phyloP scores from a whole-genome alignment of 2,888 invertebrate species.

The Agrotis puta region DNA sequence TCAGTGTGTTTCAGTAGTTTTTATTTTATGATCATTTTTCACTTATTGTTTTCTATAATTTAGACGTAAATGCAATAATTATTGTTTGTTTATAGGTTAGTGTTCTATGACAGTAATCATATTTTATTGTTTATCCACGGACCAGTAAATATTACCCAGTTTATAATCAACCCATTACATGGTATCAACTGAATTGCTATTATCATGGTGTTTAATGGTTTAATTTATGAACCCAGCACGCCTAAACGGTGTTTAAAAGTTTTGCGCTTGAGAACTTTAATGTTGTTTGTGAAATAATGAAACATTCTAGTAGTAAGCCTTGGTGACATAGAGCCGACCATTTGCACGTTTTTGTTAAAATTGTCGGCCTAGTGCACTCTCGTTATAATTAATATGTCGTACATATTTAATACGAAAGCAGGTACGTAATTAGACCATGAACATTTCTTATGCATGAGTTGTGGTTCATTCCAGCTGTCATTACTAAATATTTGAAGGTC shows the following conservation, averaged over 20 bases:
- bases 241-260: slow-evolving; percentile 31
- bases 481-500: slow-evolving; percentile 67
- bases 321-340: slow-evolving; percentile 34
- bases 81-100: neutral
- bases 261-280: slow-evolving; percentile 25
- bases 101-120: slow-evolving; percentile 7
- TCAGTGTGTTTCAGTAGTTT: no score
- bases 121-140: slow-evolving; percentile 12
- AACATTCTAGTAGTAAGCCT: slow-evolving; percentile 39
- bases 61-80: neutral
- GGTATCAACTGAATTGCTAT: slow-evolving; percentile 1
- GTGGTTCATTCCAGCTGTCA: slow-evolving; percentile 53
- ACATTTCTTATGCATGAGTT: slow-evolving; percentile 53
- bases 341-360: slow-evolving; percentile 41
- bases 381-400: slow-evolving; percentile 54
- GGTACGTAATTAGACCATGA: slow-evolving; percentile 65
- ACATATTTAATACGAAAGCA: slow-evolving; percentile 50
- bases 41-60: no score
- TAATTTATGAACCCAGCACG: slow-evolving; percentile 18
- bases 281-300: slow-evolving; percentile 49
- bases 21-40: no score
- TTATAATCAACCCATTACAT: neutral
- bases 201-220: slow-evolving; percentile 19
- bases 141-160: neutral
- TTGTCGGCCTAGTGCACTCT: slow-evolving; percentile 50